Percentiles rank a stretch among this genome's conserved stretches.
Conservation (phyloP, 2,113 vertebrate species). For the Acanthisitta chloris region DNA sequence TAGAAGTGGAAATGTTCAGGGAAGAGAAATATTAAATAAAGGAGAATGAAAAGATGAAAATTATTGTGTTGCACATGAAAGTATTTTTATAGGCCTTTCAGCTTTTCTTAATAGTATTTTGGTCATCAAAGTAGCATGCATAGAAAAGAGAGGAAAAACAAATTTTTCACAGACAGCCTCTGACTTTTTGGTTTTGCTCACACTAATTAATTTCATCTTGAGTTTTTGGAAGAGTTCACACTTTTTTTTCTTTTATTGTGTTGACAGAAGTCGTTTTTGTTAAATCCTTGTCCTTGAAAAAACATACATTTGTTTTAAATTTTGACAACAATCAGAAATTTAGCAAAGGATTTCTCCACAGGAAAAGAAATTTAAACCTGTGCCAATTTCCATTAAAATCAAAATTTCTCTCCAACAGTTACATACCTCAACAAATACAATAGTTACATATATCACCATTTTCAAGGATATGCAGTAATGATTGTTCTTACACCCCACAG, state of each 20-base stretch:
- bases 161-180: slow-evolving; percentile 1
- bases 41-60: not conserved
- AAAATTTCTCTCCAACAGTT: slow-evolving; percentile 57
- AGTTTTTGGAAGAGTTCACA: slow-evolving; percentile 39
- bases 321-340: slow-evolving; percentile 48
- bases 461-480: not conserved
- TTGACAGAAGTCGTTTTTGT: slow-evolving; percentile 18
- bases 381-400: slow-evolving; percentile 59
- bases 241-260: slow-evolving; percentile 40
- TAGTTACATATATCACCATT: slow-evolving; percentile 1
- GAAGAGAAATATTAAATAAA: fast-evolving
- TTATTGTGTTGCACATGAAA: not conserved
- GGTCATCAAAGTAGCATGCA: not conserved
- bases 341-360: slow-evolving; percentile 54
- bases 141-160: not conserved
- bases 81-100: not conserved
- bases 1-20: not conserved
- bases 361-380: slow-evolving; percentile 7
- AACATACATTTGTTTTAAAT: slow-evolving; percentile 66
- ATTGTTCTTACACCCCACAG: not conserved
- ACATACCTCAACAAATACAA: slow-evolving; percentile 45
- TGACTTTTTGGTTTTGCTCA: not conserved
- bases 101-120: not conserved
- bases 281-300: slow-evolving; percentile 15
- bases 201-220: slow-evolving; percentile 37